Conservation (phyloP, 2,113 vertebrate species). For the Phrynosoma blainvillii region DNA sequence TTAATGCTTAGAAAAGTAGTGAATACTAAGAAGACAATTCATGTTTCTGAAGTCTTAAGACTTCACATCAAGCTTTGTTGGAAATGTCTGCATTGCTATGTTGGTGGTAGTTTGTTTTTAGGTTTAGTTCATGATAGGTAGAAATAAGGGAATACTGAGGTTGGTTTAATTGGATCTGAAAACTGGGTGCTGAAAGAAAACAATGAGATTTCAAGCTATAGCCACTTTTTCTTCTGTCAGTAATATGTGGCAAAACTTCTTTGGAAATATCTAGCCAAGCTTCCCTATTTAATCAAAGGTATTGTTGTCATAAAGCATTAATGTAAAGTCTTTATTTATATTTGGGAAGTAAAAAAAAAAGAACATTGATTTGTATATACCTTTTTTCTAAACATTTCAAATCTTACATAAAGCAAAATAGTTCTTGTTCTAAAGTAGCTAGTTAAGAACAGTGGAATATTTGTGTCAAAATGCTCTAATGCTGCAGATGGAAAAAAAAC, state of each 20-base stretch:
- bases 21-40: background rate
- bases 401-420: slow-evolving; percentile 50
- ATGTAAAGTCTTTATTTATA: background rate
- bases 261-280: slow-evolving; percentile 44
- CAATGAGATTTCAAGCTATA: slow-evolving; percentile 52
- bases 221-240: slow-evolving; percentile 32
- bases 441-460: slow-evolving; percentile 66
- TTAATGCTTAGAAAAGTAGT: background rate
- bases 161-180: slow-evolving; percentile 11
- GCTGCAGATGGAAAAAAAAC: slow-evolving; percentile 49
- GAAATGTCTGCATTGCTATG: slow-evolving; percentile 54
- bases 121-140: slow-evolving; percentile 57
- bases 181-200: slow-evolving; percentile 31
- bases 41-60: slow-evolving; percentile 9
- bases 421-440: slow-evolving; percentile 55
- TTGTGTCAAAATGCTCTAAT: slow-evolving; percentile 61
- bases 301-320: slow-evolving; percentile 62
- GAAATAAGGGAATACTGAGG: slow-evolving; percentile 27
- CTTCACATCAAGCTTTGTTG: slow-evolving; percentile 45
- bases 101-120: slow-evolving; percentile 53
- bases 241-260: background rate
- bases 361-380: too few species aligned
- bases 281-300: background rate
- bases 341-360: too few species aligned
- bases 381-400: slow-evolving; percentile 17